These are phyloP conservation scores for Oostethus manadensis DNA, from an alignment of 2,113 vertebrate species.

Conservation along the genomic window DNA sequence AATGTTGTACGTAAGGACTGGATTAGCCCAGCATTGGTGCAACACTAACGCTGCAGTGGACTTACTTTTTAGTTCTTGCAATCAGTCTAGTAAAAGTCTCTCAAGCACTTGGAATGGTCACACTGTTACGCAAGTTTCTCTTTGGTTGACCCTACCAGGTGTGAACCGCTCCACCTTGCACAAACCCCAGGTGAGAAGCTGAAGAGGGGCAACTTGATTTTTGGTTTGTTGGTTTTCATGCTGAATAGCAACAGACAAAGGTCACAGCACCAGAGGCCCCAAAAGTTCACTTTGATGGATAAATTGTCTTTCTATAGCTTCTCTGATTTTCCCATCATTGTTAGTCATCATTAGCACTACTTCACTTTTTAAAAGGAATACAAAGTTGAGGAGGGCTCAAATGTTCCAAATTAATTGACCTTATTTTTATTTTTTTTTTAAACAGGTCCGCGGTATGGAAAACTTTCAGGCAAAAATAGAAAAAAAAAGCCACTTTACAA, in stretches of 20 bases:
- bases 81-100: slow-evolving; percentile 28
- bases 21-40: too few relatives aligned
- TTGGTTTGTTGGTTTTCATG: slow-evolving; percentile 54
- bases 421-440: not conserved
- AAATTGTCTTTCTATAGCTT: not conserved
- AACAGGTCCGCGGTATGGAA: too few relatives aligned
- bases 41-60: too few relatives aligned
- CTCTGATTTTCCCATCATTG: slow-evolving; percentile 32
- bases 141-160: slow-evolving; percentile 4
- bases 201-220: slow-evolving; percentile 35
- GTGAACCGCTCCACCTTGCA: slow-evolving; percentile 45
- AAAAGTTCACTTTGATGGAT: not conserved
- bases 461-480: too few relatives aligned
- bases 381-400: slow-evolving; percentile 6
- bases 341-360: slow-evolving; percentile 9
- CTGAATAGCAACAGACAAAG: slow-evolving; percentile 50
- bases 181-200: slow-evolving; percentile 1
- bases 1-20: slow-evolving; percentile 1
- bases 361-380: slow-evolving; percentile 13
- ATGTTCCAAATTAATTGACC: too few relatives aligned
- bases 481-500: too few relatives aligned
- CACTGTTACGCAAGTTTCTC: slow-evolving; percentile 42
- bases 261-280: slow-evolving; percentile 11
- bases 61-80: not conserved
- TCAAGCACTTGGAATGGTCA: slow-evolving; percentile 61